phyloP scores from a whole-genome alignment of 2,888 invertebrate genomes.

The Drosophila infuscata region DNA sequence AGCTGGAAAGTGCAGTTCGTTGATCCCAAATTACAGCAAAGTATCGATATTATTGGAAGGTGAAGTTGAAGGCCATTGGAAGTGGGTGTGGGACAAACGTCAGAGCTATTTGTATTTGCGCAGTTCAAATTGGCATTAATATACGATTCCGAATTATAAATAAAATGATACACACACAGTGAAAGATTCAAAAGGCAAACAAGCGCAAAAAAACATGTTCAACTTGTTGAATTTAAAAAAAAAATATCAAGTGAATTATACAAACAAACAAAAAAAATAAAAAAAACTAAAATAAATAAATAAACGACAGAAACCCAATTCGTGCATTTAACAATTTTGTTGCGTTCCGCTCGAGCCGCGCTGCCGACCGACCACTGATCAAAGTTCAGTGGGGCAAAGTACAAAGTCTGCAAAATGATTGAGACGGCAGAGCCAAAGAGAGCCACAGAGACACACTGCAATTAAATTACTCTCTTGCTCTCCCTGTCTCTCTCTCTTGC shows the following conservation, averaged over 20 bases:
- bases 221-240: slow-evolving; percentile 43
- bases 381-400: slow-evolving; percentile 82
- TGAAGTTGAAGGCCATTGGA: slow-evolving; percentile 43
- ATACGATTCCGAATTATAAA: slow-evolving; percentile 60
- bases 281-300: slow-evolving; percentile 8
- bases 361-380: slow-evolving; percentile 56
- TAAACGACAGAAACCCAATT: slow-evolving; percentile 43
- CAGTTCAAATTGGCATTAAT: slow-evolving; percentile 53
- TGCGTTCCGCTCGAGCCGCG: slow-evolving; percentile 46
- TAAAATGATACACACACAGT: slow-evolving; percentile 36
- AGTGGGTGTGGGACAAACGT: not conserved
- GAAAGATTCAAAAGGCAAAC: slow-evolving; percentile 15
- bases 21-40: not conserved
- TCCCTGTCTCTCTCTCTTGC: not conserved
- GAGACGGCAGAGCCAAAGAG: slow-evolving; percentile 18
- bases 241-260: slow-evolving; percentile 48
- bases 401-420: slow-evolving; percentile 78
- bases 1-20: not conserved
- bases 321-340: slow-evolving; percentile 43
- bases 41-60: slow-evolving; percentile 15
- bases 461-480: not conserved
- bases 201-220: slow-evolving; percentile 30
- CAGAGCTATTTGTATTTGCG: slow-evolving; percentile 39
- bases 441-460: slow-evolving; percentile 2
- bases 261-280: slow-evolving; percentile 9